Evolutionary conservation across 2,888 invertebrate species (phyloP).

Genomic region (Ptilodon capucinus): DNA sequence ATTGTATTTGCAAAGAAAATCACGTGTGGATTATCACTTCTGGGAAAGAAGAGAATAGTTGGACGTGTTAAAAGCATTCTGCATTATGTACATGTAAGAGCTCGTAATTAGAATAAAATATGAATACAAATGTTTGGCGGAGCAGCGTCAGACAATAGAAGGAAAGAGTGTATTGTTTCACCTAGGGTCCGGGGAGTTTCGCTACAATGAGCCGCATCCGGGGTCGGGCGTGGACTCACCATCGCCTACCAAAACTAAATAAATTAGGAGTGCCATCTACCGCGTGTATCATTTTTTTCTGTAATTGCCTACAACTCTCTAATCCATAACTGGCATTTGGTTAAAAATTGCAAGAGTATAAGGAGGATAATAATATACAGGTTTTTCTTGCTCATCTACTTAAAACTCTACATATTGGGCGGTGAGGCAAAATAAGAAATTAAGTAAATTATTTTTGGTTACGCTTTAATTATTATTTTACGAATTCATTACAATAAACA

Average conservation of each 20-base stretch:
- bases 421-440: too few relatives aligned
- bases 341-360: too few relatives aligned
- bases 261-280: constrained; percentile 38
- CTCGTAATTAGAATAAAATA: constrained; percentile 22
- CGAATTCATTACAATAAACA: neutral
- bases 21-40: constrained; percentile 11
- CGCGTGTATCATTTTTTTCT: constrained; percentile 26
- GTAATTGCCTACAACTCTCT: neutral
- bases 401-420: too few relatives aligned
- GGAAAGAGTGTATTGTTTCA: constrained; percentile 79
- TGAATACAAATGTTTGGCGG: constrained; percentile 42
- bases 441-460: too few relatives aligned
- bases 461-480: neutral
- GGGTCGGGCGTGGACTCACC: constrained; percentile 54
- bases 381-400: too few relatives aligned
- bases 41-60: constrained; percentile 13
- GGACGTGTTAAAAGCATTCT: constrained; percentile 18
- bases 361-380: too few relatives aligned
- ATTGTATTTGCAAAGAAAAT: constrained; percentile 5
- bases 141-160: constrained; percentile 64
- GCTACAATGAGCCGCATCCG: constrained; percentile 81
- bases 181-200: constrained; percentile 74
- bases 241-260: constrained; percentile 42
- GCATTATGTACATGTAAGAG: constrained; percentile 21
- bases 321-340: too few relatives aligned